Conservation (phyloP, 2,888 invertebrate genomes). For the Carterocephalus palaemon region DNA sequence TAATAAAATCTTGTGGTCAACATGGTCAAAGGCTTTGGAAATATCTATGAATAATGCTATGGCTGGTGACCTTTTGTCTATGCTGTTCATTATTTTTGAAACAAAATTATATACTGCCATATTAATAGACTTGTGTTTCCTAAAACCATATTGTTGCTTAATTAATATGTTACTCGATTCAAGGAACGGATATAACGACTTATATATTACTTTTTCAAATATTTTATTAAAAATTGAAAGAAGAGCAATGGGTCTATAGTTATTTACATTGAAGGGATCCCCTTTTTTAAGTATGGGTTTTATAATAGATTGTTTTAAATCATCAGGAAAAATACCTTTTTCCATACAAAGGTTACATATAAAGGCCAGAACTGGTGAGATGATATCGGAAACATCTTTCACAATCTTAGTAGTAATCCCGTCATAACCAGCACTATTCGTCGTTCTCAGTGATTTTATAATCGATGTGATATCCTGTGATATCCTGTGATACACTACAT, state of each 20-base stretch:
- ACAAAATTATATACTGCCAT: background rate
- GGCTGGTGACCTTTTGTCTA: background rate
- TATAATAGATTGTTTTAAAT: background rate
- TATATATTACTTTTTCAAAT: conserved; percentile 19
- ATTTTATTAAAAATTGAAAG: conserved; percentile 6
- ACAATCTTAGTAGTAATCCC: background rate
- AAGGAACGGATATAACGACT: background rate
- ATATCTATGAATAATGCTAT: conserved; percentile 1
- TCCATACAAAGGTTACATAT: background rate
- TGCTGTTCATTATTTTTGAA: background rate
- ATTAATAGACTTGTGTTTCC: background rate
- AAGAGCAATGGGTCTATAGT: conserved; percentile 7
- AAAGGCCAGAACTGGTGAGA: background rate
- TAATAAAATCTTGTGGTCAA: background rate
- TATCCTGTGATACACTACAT: too few relatives aligned
- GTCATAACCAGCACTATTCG: background rate
- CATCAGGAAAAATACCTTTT: background rate
- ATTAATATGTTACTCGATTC: background rate
- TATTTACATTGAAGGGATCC: background rate
- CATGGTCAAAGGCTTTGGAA: conserved; percentile 1
- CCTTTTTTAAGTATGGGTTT: background rate
- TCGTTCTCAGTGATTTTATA: background rate
- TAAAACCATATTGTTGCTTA: conserved; percentile 1
- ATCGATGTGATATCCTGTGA: background rate
- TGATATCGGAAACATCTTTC: background rate